Base-by-base conservation (phyloP, 2,113 vertebrate species). In the Petrocephalus zakoni region DNA sequence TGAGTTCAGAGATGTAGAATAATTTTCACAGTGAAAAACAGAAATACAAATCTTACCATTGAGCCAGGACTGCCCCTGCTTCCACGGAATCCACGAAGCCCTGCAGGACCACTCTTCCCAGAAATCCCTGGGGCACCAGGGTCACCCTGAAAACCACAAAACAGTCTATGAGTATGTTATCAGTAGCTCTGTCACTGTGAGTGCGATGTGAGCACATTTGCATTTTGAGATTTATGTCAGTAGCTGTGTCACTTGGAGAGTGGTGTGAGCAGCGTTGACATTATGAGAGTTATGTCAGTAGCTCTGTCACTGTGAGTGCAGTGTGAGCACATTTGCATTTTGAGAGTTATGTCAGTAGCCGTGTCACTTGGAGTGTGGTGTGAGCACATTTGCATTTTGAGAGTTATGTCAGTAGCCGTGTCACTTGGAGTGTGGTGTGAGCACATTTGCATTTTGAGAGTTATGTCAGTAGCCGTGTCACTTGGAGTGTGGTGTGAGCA, bases 51-150 rank as follows among this genome's bases (percentile, higher is more conserved):
- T 89, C 89, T 95, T 94, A 99, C 98, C 55, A 13, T 93, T 89
- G 95, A 93, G 3, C 98, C 97, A 0, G 95, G 93, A 37, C 92
- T 93, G 53, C 97, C 97, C 90, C 96, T 93, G 52, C 94, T 93
- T 1, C 97, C 98, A 0, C 96, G 95, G 88, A 98, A 96, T 58
- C 98, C 98, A 51, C 93, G 94, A 22, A 93, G 92, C 51, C 98
- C 98, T 10, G 94, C 90, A 34, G 97, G 96, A 1, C 97, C 98
- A 86, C 92, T 96, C 93, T 98, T 98, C 1, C 98, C 97, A 0
- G 92, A 42, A 37, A 92, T 88, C 34, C 98, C 98, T 0, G 90
- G 13, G 0, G 97, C 96, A 2, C 98, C 98, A 6, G 95, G 95
- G 64, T 98, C 97, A 68, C 98, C 98, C 98, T 99, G 90, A 58